phyloP scores from a whole-genome alignment of 2,888 invertebrate species.

The Eupithecia dodoneata region DNA sequence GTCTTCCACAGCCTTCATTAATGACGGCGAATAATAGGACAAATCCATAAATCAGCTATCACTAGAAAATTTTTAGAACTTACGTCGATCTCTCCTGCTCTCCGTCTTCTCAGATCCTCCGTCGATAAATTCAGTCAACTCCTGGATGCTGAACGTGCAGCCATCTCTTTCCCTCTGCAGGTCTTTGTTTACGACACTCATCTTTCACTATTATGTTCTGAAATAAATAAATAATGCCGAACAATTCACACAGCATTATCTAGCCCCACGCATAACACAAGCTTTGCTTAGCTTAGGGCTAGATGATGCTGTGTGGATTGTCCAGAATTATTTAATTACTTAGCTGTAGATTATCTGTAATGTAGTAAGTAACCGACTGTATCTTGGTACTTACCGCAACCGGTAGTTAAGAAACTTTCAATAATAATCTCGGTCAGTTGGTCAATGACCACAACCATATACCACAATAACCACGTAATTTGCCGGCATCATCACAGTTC shows the following conservation, averaged over 20 bases:
- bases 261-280: no score
- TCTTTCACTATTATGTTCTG: constrained; percentile 31
- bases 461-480: no score
- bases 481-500: neutral
- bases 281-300: no score
- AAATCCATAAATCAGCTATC: no score
- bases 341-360: no score
- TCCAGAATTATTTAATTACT: no score
- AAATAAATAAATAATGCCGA: no score
- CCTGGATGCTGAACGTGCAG: constrained; percentile 88
- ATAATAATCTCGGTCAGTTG: constrained; percentile 12
- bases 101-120: constrained; percentile 88
- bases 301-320: no score
- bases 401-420: constrained; percentile 6
- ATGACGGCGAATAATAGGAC: no score
- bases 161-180: constrained; percentile 87
- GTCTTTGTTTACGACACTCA: constrained; percentile 85
- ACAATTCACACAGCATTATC: no score
- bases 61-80: neutral
- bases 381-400: neutral
- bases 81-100: constrained; percentile 83
- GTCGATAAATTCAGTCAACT: constrained; percentile 90
- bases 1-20: no score
- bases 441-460: constrained; percentile 17
- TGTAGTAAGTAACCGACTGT: neutral